Evolutionary conservation across 1,140 invertebrate genomes (phyloP).

Genomic region (Andrena cerasifolii): DNA sequence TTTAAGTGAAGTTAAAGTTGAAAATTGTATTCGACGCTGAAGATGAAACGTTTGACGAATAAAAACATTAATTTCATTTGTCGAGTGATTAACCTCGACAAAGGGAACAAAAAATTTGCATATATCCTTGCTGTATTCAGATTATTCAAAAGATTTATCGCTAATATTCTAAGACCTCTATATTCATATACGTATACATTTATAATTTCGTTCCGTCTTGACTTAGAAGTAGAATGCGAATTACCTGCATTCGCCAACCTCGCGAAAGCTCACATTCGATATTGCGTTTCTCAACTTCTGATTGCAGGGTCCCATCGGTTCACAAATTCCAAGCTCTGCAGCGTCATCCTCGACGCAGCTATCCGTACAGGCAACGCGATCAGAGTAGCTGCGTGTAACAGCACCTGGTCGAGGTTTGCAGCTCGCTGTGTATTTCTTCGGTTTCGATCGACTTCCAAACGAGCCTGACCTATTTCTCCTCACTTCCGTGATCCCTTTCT

Average conservation of each 20-base stretch:
- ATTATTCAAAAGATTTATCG: too few species aligned
- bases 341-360: background rate
- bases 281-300: background rate
- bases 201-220: too few species aligned
- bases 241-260: constrained; percentile 42
- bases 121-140: too few species aligned
- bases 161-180: too few species aligned
- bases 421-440: constrained; percentile 6
- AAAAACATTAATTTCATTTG: too few species aligned
- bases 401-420: background rate
- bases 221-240: background rate
- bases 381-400: background rate
- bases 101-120: too few species aligned
- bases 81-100: too few species aligned
- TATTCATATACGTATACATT: too few species aligned
- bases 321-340: background rate
- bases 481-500: background rate
- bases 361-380: background rate
- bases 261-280: constrained; percentile 20
- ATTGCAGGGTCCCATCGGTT: too few species aligned
- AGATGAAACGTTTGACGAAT: too few species aligned
- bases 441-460: background rate
- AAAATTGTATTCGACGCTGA: too few species aligned
- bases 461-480: constrained; percentile 4
- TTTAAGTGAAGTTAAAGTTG: too few species aligned